Conservation (phyloP, 2,113 vertebrate species). For the Dasyurus viverrinus region DNA sequence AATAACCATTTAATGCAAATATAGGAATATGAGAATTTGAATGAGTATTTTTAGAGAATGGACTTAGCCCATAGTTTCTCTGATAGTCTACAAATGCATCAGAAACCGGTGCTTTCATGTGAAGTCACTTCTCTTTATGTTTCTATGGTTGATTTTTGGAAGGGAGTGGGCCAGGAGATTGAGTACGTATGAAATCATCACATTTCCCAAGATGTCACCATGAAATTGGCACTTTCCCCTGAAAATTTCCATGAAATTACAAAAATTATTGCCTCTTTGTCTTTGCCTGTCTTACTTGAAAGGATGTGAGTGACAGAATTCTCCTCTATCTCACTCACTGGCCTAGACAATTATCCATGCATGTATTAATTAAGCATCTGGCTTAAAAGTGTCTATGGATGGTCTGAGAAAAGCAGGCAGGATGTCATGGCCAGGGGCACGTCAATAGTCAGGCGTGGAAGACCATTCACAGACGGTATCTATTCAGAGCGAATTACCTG, state of each 20-base stretch:
- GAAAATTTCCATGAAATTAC: constrained; percentile 79
- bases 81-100: not conserved
- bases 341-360: constrained; percentile 40
- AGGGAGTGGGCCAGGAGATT: constrained; percentile 53
- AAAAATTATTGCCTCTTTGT: constrained; percentile 77
- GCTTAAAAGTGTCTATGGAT: constrained; percentile 19
- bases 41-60: not conserved
- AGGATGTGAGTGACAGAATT: constrained; percentile 49
- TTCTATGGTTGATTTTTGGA: constrained; percentile 33
- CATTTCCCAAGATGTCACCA: constrained; percentile 71
- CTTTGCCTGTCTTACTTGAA: constrained; percentile 58
- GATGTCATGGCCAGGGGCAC: constrained; percentile 2
- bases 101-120: constrained; percentile 12
- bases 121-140: constrained; percentile 34
- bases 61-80: not conserved
- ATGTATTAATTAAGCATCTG: constrained; percentile 33
- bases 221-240: constrained; percentile 74
- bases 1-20: not conserved
- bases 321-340: constrained; percentile 14
- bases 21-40: not conserved
- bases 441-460: constrained; percentile 5
- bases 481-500: constrained; percentile 9
- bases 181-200: constrained; percentile 77
- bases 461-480: not conserved
- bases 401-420: constrained; percentile 12